Percentiles rank a stretch among this genome's conserved stretches.
phyloP scores from a whole-genome alignment of 2,113 vertebrate species.

The Phalacrocorax brasilianus region DNA sequence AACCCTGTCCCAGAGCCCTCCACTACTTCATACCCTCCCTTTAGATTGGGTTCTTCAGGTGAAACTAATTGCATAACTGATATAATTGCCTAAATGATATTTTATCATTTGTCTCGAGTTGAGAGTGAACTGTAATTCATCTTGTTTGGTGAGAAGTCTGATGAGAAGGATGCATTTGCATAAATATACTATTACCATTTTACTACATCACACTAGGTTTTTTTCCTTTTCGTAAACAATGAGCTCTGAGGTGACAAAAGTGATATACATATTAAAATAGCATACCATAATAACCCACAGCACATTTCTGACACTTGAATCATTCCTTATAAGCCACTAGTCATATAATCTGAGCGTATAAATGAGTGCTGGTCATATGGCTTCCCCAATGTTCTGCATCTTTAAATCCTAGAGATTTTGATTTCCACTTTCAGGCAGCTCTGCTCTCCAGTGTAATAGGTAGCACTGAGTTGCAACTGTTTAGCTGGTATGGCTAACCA shows the following conservation, averaged over 20 bases:
- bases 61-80: background rate
- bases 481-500: background rate
- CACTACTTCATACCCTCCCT: background rate
- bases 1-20: background rate
- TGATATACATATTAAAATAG: background rate
- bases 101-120: background rate
- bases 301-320: background rate
- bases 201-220: background rate
- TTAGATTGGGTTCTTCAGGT: background rate
- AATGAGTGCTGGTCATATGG: background rate
- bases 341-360: background rate
- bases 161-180: background rate
- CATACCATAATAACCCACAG: background rate
- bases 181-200: background rate
- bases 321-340: background rate
- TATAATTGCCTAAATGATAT: background rate
- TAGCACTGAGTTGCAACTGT: background rate
- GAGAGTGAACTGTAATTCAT: background rate
- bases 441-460: background rate
- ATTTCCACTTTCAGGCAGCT: background rate
- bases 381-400: background rate
- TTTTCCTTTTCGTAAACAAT: background rate
- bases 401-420: background rate
- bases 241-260: background rate
- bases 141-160: background rate